Base-by-base conservation (phyloP, 2,888 invertebrate species). In the Orchestes rusci region DNA sequence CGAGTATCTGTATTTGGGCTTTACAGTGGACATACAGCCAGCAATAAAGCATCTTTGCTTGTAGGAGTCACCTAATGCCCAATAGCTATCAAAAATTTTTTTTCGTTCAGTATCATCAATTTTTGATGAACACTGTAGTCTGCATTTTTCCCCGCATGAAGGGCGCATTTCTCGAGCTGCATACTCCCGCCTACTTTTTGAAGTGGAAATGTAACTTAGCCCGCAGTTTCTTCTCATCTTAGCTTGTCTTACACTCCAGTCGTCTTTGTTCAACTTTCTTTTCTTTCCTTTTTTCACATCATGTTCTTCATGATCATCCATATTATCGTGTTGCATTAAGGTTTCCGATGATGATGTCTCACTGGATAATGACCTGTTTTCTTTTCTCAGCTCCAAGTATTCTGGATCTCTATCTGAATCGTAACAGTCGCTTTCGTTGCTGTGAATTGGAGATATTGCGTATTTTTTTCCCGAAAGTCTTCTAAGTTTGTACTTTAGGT, bases 41-140 rank as follows among this genome's bases (percentile, higher is more conserved):
- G 40, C 40, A 40, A 43, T 39, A 33, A 50, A 23, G 23, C 23
- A 23, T 23, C 10, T 23, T 23, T 23, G 23, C 10, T 23, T 23
- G 23, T 23, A 10, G 7, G 32, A 32, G 33, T 50, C 46, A 31
- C 43, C 46, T 32, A 46, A 17, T 2, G 45, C 43, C 50, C 45
- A 49, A 39, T 43, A 42, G 36, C 35, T 39, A 17, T 16, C 19
- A 13, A 46, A 46, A 34, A 46, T 46, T 38, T 34, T 15, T 37
- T 43, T 19, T 16, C 41, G 16, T 40, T 43, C 18, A 3, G 17
- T 30, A 23, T 46, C 50, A 34, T 29, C 40, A 33, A 46, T 43
- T 45, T 45, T 40, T 20, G 37, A 16, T 5, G 37, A 32, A 20
- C 43, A 43, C 27, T 43, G 43, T 2, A 43, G 30, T 37, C 30